Evolutionary conservation across 2,888 invertebrate species (phyloP).

Genomic region (Gymnosoma rotundatum): DNA sequence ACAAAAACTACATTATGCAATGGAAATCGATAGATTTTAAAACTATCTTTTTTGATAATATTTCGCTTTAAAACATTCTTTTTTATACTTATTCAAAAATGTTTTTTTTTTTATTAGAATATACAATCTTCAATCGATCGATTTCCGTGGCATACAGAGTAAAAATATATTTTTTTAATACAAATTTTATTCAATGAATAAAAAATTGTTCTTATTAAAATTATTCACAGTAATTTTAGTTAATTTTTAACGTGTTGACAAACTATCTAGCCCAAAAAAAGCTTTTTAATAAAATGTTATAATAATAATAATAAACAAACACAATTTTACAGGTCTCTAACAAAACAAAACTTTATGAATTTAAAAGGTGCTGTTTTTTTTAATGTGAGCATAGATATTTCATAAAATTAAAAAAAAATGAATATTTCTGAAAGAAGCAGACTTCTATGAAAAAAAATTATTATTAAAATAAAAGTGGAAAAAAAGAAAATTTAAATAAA

Average conservation of each 20-base stretch:
- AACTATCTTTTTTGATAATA: too few species aligned
- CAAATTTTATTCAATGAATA: slow-evolving; percentile 56
- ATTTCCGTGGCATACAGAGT: too few species aligned
- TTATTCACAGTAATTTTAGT: slow-evolving; percentile 37
- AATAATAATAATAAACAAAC: slow-evolving; percentile 56
- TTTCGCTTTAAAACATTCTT: too few species aligned
- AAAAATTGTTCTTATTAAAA: slow-evolving; percentile 27
- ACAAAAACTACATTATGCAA: neutral
- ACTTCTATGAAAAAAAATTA: too few species aligned
- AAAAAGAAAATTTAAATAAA: slow-evolving; percentile 10
- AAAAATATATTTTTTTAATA: neutral
- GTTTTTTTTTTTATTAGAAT: too few species aligned
- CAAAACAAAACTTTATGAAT: neutral
- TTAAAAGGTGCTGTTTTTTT: neutral
- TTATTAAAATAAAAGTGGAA: neutral
- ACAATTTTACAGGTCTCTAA: slow-evolving; percentile 3
- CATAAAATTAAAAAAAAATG: too few species aligned
- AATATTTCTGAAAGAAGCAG: too few species aligned
- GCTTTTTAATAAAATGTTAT: neutral
- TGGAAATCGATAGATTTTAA: neutral
- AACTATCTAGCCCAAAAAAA: slow-evolving; percentile 56
- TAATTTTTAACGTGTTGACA: slow-evolving; percentile 45
- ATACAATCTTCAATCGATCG: too few species aligned
- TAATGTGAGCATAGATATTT: neutral
- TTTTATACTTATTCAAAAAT: too few species aligned